phyloP scores from a whole-genome alignment of 2,888 invertebrate genomes.

The Pinctada fucata region DNA sequence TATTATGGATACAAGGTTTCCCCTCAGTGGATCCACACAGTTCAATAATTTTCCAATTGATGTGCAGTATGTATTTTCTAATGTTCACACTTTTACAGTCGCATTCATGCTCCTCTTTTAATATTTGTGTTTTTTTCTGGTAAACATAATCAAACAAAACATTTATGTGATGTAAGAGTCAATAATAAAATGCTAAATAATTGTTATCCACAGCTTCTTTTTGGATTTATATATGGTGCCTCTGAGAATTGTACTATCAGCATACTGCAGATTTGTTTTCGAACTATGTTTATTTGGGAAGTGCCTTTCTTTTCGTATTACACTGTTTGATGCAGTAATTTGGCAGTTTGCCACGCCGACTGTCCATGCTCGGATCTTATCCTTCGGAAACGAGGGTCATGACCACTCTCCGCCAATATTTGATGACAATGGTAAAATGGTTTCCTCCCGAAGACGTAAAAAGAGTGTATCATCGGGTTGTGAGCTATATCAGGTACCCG shows the following conservation, averaged over 20 bases:
- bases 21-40: constrained; percentile 22
- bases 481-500: constrained; percentile 45
- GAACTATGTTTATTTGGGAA: constrained; percentile 4
- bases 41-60: constrained; percentile 38
- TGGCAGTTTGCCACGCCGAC: constrained; percentile 30
- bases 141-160: too few species aligned
- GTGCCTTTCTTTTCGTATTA: constrained; percentile 13
- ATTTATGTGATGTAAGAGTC: too few species aligned
- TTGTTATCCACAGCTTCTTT: too few species aligned
- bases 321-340: constrained; percentile 25
- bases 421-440: background rate
- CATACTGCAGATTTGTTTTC: constrained; percentile 23
- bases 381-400: background rate
- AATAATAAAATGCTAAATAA: too few species aligned
- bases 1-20: constrained; percentile 36
- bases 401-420: constrained; percentile 30
- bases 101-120: background rate
- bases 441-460: background rate
- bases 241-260: constrained; percentile 26
- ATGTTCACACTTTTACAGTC: background rate
- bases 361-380: constrained; percentile 32
- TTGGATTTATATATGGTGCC: constrained; percentile 39
- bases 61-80: constrained; percentile 16
- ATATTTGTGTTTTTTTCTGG: too few species aligned
- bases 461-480: constrained; percentile 33